Conservation (phyloP, 2,797 vertebrate species). For the Enoplosus armatus region DNA sequence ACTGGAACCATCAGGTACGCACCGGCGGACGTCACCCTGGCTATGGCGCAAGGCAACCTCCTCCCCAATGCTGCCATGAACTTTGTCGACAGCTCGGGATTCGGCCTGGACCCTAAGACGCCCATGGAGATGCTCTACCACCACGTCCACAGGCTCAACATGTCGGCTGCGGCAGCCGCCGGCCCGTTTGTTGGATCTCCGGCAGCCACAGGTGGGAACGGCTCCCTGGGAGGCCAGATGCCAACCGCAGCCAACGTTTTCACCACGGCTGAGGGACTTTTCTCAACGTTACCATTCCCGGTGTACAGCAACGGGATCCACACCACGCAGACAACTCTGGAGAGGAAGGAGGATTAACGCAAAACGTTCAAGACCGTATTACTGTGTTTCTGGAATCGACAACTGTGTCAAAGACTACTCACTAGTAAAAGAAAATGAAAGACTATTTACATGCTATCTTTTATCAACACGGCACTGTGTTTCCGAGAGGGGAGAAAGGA, state of each 20-base stretch:
- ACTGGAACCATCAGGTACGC: slow-evolving; percentile 99
- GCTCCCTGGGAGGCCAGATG: slow-evolving; percentile 92
- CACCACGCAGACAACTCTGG: slow-evolving; percentile 94
- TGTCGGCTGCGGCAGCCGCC: slow-evolving; percentile 92
- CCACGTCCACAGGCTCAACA: slow-evolving; percentile 98
- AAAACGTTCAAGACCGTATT: slow-evolving; percentile 84
- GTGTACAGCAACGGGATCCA: slow-evolving; percentile 99
- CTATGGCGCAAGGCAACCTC: slow-evolving; percentile 96
- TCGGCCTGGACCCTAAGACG: slow-evolving; percentile 98
- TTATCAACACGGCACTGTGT: slow-evolving; percentile 86
- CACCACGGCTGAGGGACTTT: slow-evolving; percentile 97
- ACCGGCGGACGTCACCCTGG: slow-evolving; percentile 96
- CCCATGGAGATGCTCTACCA: slow-evolving; percentile 99
- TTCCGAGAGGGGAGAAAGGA: slow-evolving; percentile 82
- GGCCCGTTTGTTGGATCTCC: slow-evolving; percentile 87
- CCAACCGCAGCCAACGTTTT: slow-evolving; percentile 94
- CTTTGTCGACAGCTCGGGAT: slow-evolving; percentile 95
- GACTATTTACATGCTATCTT: slow-evolving; percentile 55
- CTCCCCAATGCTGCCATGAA: slow-evolving; percentile 96
- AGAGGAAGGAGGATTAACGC: slow-evolving; percentile 98
- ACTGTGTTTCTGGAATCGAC: slow-evolving; percentile 87
- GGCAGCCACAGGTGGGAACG: slow-evolving; percentile 82
- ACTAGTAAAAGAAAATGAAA: slow-evolving; percentile 61
- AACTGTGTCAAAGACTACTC: slow-evolving; percentile 86
- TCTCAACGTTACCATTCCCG: slow-evolving; percentile 98